Evolutionary conservation across 2,797 vertebrate species (phyloP).

Genomic region (Leptatherina wallacei): DNA sequence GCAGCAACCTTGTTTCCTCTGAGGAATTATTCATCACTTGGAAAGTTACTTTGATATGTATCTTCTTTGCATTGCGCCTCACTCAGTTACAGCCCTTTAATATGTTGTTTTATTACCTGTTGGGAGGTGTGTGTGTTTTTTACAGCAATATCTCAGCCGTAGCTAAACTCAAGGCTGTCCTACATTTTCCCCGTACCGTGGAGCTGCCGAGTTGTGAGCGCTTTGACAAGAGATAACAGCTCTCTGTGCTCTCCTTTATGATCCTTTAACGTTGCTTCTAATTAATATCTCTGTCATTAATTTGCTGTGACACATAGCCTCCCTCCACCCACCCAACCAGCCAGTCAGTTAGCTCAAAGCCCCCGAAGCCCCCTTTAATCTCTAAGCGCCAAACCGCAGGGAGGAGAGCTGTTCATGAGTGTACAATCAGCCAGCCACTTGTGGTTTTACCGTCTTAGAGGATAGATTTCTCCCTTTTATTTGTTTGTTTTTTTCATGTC

Average conservation of each 20-base stretch:
- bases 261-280: constrained; percentile 78
- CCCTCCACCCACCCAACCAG: constrained; percentile 42
- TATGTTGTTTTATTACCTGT: constrained; percentile 41
- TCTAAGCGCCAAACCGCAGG: constrained; percentile 40
- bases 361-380: constrained; percentile 49
- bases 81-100: constrained; percentile 25
- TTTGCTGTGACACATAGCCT: constrained; percentile 75
- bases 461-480: constrained; percentile 10
- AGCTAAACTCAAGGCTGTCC: constrained; percentile 62
- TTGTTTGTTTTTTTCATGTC: constrained; percentile 21
- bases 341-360: constrained; percentile 55
- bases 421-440: constrained; percentile 22
- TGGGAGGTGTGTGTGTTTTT: background rate
- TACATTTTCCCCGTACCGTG: constrained; percentile 59
- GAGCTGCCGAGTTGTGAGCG: constrained; percentile 24
- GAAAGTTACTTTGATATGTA: constrained; percentile 37
- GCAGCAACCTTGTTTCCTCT: constrained; percentile 29
- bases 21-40: constrained; percentile 24
- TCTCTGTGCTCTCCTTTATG: constrained; percentile 69
- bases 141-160: constrained; percentile 23
- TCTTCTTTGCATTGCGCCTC: constrained; percentile 40
- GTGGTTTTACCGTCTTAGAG: constrained; percentile 24
- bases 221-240: constrained; percentile 67
- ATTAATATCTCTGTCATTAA: constrained; percentile 82
- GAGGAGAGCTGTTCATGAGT: constrained; percentile 17